Conservation (phyloP, 2,888 invertebrate species). For the Agonopterix heracliana region DNA sequence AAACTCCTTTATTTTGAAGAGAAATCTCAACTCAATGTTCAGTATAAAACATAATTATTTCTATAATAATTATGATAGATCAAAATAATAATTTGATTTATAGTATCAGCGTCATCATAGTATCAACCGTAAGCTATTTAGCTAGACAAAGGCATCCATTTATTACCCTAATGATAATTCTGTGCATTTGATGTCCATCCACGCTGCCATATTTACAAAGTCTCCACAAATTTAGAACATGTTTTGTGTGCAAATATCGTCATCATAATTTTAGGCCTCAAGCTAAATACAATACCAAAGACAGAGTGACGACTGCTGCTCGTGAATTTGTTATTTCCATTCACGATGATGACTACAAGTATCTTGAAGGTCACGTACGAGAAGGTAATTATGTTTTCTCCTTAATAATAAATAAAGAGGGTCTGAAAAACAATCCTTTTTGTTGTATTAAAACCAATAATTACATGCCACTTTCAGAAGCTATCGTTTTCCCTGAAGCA, state of each 20-base stretch:
- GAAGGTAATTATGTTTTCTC: slow-evolving; percentile 27
- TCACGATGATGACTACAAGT: slow-evolving; percentile 41
- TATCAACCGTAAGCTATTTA: neutral
- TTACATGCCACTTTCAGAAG: slow-evolving; percentile 41
- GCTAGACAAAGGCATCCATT: neutral
- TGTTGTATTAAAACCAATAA: neutral
- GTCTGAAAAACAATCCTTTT: neutral
- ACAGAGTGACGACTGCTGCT: slow-evolving; percentile 19
- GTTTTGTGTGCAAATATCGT: no score
- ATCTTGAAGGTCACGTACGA: slow-evolving; percentile 30
- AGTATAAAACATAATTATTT: neutral
- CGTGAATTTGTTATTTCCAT: slow-evolving; percentile 35
- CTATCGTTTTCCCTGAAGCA: slow-evolving; percentile 81
- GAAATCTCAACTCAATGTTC: no score
- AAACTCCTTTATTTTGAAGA: neutral
- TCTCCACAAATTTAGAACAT: no score
- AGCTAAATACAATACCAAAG: slow-evolving; percentile 21
- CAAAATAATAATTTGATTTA: neutral
- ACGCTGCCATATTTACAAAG: no score
- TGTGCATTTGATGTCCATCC: no score
- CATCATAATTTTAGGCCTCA: slow-evolving; percentile 29
- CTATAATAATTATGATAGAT: neutral
- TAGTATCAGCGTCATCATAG: neutral
- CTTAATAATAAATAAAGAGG: neutral
- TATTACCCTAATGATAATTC: no score